Conservation (phyloP, 2,888 invertebrate genomes). For the Erebia aethiops region DNA sequence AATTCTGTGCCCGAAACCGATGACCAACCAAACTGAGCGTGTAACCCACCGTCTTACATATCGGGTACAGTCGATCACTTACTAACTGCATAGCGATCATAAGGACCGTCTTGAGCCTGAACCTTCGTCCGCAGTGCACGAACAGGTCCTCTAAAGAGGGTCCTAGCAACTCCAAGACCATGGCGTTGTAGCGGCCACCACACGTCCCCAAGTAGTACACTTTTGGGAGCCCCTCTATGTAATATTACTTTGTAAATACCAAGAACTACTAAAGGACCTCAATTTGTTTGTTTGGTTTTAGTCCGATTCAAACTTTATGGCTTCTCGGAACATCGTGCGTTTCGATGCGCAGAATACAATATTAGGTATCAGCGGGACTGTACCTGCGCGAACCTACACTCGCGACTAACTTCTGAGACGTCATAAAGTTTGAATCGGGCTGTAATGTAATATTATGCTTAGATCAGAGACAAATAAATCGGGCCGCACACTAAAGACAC, state of each 20-base stretch:
- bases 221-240: slow-evolving; percentile 98
- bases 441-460: too few species aligned
- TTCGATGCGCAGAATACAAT: too few species aligned
- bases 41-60: slow-evolving; percentile 15
- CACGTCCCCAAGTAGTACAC: slow-evolving; percentile 99
- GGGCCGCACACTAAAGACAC: neutral
- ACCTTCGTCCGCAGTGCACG: slow-evolving; percentile 99
- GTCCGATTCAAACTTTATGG: too few species aligned
- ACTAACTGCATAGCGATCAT: slow-evolving; percentile 99
- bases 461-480: neutral
- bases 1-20: neutral
- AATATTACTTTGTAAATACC: slow-evolving; percentile 49
- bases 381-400: too few species aligned
- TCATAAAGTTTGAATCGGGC: neutral
- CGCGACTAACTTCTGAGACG: too few species aligned
- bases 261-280: neutral
- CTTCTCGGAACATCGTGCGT: too few species aligned
- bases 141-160: slow-evolving; percentile 99
- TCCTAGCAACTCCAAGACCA: slow-evolving; percentile 99
- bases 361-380: too few species aligned
- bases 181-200: slow-evolving; percentile 98
- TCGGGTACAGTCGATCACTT: slow-evolving; percentile 68
- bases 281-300: neutral
- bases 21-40: slow-evolving; percentile 2
- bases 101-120: slow-evolving; percentile 98